Percentiles rank a stretch among this genome's conserved stretches.
Conservation (phyloP, 2,113 vertebrate genomes). For the Asarcornis scutulata region DNA sequence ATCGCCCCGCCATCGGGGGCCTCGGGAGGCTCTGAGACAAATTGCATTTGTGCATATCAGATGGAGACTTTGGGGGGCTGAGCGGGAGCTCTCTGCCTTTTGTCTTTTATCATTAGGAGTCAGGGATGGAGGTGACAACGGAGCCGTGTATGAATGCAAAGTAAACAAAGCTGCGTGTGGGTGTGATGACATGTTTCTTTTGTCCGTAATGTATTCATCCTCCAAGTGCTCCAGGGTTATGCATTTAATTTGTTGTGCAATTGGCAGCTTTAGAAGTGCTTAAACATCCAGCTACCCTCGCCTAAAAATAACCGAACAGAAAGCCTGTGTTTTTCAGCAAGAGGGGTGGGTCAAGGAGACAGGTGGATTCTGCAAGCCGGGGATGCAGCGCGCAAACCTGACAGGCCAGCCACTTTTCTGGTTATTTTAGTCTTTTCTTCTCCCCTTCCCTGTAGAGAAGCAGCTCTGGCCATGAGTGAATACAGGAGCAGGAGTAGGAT, state of each 20-base stretch:
- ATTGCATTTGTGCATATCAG: slow-evolving; percentile 29
- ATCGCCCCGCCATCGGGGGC: not conserved
- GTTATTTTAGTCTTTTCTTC: not conserved
- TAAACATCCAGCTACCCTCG: slow-evolving; percentile 26
- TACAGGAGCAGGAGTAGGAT: not conserved
- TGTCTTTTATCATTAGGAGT: slow-evolving; percentile 60
- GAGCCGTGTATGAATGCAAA: slow-evolving; percentile 47
- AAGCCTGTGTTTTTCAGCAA: not conserved
- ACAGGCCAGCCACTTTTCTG: not conserved
- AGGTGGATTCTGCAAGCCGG: not conserved
- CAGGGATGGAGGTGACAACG: slow-evolving; percentile 47
- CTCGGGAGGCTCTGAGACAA: not conserved
- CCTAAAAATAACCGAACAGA: slow-evolving; percentile 49
- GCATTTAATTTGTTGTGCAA: slow-evolving; percentile 68
- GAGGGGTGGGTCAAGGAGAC: not conserved
- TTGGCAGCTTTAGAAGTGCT: slow-evolving; percentile 56
- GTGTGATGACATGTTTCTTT: slow-evolving; percentile 69
- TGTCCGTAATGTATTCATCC: slow-evolving; percentile 66
- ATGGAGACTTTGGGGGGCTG: slow-evolving; percentile 47
- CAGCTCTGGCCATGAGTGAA: not conserved
- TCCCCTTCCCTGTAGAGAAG: not conserved
- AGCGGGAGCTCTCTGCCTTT: slow-evolving; percentile 48
- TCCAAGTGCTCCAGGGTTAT: slow-evolving; percentile 58
- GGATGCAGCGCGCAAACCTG: not conserved
- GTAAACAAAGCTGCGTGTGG: slow-evolving; percentile 62